Conservation (phyloP, 2,888 invertebrate species). For the Drosophila maculinotata region DNA sequence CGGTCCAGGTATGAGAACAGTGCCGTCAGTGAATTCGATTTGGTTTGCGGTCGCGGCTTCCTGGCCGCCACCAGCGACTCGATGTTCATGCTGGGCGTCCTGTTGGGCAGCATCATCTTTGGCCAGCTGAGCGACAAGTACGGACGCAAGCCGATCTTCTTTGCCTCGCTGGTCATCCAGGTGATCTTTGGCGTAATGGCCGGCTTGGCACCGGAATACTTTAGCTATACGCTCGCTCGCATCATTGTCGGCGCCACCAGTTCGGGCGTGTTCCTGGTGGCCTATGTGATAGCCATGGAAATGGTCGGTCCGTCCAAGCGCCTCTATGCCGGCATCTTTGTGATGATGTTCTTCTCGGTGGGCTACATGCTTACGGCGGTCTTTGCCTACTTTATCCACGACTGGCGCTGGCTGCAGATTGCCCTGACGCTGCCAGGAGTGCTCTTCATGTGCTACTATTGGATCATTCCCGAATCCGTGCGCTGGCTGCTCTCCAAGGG, state of each 20-base stretch:
- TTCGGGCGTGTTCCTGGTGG: conserved; percentile 91
- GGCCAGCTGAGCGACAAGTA: conserved; percentile 90
- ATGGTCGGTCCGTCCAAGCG: conserved; percentile 90
- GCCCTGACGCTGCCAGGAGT: conserved; percentile 89
- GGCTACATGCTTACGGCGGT: conserved; percentile 90
- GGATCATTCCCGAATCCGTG: conserved; percentile 91
- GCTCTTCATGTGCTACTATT: conserved; percentile 89
- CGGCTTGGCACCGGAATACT: conserved; percentile 89
- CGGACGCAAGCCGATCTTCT: conserved; percentile 90
- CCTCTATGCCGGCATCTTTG: conserved; percentile 89
- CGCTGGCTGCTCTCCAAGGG: conserved; percentile 90
- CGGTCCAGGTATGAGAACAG: conserved; percentile 87
- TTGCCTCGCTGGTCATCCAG: conserved; percentile 89
- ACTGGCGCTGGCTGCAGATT: conserved; percentile 90
- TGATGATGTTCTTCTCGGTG: conserved; percentile 90
- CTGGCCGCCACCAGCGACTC: conserved; percentile 89
- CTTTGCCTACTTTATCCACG: conserved; percentile 88
- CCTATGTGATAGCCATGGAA: conserved; percentile 91
- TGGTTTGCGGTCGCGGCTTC: conserved; percentile 89
- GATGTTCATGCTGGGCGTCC: conserved; percentile 89
- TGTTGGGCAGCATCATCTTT: conserved; percentile 90
- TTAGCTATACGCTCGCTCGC: conserved; percentile 88
- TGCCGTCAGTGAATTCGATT: conserved; percentile 89
- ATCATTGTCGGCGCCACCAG: conserved; percentile 90
- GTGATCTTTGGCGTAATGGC: conserved; percentile 89